Evolutionary conservation across 2,797 vertebrate species (phyloP).

Genomic region (Phrynocephalus forsythii): DNA sequence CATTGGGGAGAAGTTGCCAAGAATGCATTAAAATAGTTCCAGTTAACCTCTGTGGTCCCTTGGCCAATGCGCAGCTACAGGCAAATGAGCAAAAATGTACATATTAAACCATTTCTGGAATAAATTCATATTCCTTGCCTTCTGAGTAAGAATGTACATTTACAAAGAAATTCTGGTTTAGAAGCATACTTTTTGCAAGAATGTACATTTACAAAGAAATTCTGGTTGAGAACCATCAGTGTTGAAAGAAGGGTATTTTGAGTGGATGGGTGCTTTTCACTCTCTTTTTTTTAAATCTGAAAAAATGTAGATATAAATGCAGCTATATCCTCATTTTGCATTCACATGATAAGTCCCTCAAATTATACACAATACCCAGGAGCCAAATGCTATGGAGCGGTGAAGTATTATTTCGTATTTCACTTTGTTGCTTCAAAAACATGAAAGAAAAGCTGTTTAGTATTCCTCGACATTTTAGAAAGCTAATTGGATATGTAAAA

Average conservation of each 20-base stretch:
- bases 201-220: background rate
- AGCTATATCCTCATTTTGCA: conserved; percentile 18
- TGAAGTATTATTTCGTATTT: conserved; percentile 15
- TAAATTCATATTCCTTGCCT: background rate
- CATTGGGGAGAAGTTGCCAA: background rate
- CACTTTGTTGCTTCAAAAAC: conserved; percentile 24
- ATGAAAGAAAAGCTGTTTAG: background rate
- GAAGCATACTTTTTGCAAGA: background rate
- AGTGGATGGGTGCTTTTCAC: background rate
- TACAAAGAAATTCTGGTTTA: background rate
- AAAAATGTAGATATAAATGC: background rate
- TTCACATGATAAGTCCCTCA: background rate
- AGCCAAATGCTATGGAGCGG: background rate
- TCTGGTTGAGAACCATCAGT: background rate
- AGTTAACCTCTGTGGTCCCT: background rate
- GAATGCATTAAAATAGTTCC: background rate
- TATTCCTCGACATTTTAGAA: conserved; percentile 12
- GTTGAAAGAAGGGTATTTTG: no score
- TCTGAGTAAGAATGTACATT: background rate
- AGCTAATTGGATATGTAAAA: background rate
- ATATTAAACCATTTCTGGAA: background rate
- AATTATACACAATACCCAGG: conserved; percentile 18
- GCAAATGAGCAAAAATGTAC: no score
- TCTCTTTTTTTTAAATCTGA: background rate
- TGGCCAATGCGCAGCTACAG: no score